These are phyloP conservation scores for Hypolimnas misippus DNA, from an alignment of 2,888 invertebrate species.

Conservation along the genomic window DNA sequence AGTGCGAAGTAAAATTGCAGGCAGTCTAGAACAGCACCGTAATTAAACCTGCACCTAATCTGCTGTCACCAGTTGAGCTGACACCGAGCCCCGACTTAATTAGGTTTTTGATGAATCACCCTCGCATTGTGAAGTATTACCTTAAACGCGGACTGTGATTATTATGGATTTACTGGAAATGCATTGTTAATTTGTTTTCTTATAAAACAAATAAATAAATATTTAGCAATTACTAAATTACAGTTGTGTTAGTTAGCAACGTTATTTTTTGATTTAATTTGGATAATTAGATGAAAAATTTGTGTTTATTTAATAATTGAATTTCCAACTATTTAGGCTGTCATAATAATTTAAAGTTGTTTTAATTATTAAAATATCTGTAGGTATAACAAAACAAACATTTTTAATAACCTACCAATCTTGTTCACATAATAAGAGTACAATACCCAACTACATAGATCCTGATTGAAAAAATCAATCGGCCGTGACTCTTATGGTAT, in stretches of 20 bases:
- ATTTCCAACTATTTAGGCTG: too few relatives aligned
- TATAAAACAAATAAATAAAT: neutral
- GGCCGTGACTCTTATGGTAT: slow-evolving; percentile 72
- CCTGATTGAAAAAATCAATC: slow-evolving; percentile 62
- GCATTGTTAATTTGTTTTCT: neutral
- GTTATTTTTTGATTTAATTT: too few relatives aligned
- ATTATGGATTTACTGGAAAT: slow-evolving; percentile 15
- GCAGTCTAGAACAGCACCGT: slow-evolving; percentile 58
- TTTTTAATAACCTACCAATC: slow-evolving; percentile 17
- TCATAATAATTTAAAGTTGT: too few relatives aligned
- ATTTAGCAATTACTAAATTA: too few relatives aligned
- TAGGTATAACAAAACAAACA: too few relatives aligned
- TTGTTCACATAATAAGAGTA: slow-evolving; percentile 29
- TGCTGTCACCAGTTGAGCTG: slow-evolving; percentile 65
- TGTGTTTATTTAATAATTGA: too few relatives aligned
- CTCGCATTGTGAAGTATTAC: slow-evolving; percentile 35
- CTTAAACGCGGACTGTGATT: slow-evolving; percentile 27
- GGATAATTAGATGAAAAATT: too few relatives aligned
- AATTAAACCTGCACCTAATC: slow-evolving; percentile 79
- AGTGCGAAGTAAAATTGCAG: slow-evolving; percentile 54
- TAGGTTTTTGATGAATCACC: slow-evolving; percentile 46
- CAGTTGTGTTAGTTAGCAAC: too few relatives aligned
- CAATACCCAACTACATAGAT: slow-evolving; percentile 54
- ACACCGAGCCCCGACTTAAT: slow-evolving; percentile 47
- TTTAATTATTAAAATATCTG: too few relatives aligned